A percentile compares a stretch with the other conserved stretches of the same genome.
These are phyloP conservation scores for Lutjanus argentimaculatus DNA, from an alignment of 2,797 vertebrate species.

Conservation along the genomic window DNA sequence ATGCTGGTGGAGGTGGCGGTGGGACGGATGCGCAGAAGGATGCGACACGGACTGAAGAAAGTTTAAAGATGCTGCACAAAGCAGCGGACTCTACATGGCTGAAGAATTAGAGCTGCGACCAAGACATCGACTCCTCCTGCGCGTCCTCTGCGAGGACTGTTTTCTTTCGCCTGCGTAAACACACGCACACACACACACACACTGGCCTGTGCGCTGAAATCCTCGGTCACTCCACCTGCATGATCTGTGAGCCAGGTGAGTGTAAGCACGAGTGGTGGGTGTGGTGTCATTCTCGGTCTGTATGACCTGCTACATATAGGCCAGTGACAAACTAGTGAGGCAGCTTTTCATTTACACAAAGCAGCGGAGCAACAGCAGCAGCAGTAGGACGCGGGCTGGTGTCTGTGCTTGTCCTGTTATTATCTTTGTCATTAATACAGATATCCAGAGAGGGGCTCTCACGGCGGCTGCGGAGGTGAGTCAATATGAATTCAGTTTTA, in stretches of 20 bases:
- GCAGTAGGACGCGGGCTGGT: conserved; percentile 55
- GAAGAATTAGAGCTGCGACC: not conserved
- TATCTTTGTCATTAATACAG: conserved; percentile 31
- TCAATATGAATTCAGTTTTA: conserved; percentile 20
- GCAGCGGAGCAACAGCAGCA: conserved; percentile 57
- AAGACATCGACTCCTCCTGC: not conserved
- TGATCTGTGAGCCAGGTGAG: conserved; percentile 71
- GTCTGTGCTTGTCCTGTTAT: conserved; percentile 56
- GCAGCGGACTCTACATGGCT: not conserved
- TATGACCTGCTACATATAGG: conserved; percentile 55
- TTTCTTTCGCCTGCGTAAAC: conserved; percentile 10
- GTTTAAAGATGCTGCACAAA: conserved; percentile 47
- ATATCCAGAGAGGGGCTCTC: conserved; percentile 15
- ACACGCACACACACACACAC: not conserved
- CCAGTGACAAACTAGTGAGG: conserved; percentile 64
- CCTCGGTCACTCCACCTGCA: conserved; percentile 56
- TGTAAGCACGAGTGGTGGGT: conserved; percentile 76
- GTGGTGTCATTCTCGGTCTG: conserved; percentile 73
- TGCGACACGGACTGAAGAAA: conserved; percentile 52
- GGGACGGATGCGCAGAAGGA: conserved; percentile 46
- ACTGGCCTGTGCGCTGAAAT: conserved; percentile 15
- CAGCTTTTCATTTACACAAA: conserved; percentile 75
- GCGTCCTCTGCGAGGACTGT: not conserved
- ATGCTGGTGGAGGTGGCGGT: not conserved
- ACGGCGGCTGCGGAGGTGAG: conserved; percentile 74